Base-by-base conservation (phyloP, 2,797 vertebrate species). In the Alfaro cultratus region DNA sequence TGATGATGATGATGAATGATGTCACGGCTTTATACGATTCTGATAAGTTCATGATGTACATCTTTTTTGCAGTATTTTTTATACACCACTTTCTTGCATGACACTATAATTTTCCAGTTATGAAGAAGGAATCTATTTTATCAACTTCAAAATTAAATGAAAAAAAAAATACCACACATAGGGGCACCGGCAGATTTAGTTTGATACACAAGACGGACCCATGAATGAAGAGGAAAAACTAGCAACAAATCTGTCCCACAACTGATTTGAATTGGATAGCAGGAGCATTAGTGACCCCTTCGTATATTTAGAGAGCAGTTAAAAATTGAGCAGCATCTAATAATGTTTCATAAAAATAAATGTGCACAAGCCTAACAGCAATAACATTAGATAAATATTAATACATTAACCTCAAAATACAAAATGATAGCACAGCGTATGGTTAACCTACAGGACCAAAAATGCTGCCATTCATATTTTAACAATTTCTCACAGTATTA, bases 331-430 rank as follows among this genome's bases (percentile, higher is more conserved):
- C 23, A 51, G 47, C 57, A 62, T 49, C 74, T 73, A 75, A 82
- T 71, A 62, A 82, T 60, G 74, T 60, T 55, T 81, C 55, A 34
- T 76, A 72, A 89, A n/a, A 55, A n/a, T 55, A 55, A 55, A n/a
- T 26, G 53, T 55, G 51, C 3, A n/a, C 26, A 55, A 10, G 51
- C 1, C 10, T 11, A 26, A n/a, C 9, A 55, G 53, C 2, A n/a
- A 26, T n/a, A 11, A 55, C 9, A 55, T 51, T 51, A 21, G 23
- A 55, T 26, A 26, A 10, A 10, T n/a, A 53, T 2, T 9, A 53
- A 53, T 53, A 53, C 51, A 53, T 53, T 53, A n/a, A 55, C 53
- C 26, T 51, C 7, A 9, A 51, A 51, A 8, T 47, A 16, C 46
- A 47, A 47, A 16, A 47, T 47, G 5, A 47, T 47, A 47, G 16